Percentiles rank a stretch among this genome's conserved stretches.
These are phyloP conservation scores for Zosterops borbonicus DNA, from an alignment of 2,113 vertebrate genomes.

Conservation along the genomic window DNA sequence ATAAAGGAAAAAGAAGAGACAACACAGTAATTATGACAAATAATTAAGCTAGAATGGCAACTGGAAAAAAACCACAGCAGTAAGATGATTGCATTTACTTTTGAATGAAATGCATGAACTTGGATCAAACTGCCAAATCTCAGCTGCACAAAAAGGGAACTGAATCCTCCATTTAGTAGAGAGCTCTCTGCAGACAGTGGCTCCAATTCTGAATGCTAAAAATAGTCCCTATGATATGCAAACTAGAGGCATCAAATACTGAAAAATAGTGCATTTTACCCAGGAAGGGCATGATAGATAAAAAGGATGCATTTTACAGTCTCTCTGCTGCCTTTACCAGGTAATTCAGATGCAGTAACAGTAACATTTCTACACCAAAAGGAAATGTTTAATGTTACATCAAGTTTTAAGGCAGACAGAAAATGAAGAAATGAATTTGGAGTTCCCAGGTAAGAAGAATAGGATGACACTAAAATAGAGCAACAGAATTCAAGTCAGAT, in stretches of 20 bases:
- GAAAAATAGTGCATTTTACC: neutral
- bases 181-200: neutral
- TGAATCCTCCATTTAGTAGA: neutral
- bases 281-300: neutral
- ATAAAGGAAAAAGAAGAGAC: constrained; percentile 69
- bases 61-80: neutral
- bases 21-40: constrained; percentile 55
- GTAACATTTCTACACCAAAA: neutral
- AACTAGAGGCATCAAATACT: neutral
- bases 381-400: neutral
- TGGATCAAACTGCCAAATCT: constrained; percentile 9
- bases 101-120: constrained; percentile 8
- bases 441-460: neutral
- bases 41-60: constrained; percentile 32
- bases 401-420: neutral
- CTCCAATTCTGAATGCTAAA: neutral
- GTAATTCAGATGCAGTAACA: neutral
- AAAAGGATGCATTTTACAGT: neutral
- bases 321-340: neutral
- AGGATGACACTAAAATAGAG: neutral
- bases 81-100: constrained; percentile 6
- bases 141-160: neutral
- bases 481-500: neutral
- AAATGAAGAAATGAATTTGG: neutral
- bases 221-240: neutral